Base-by-base conservation (phyloP, 2,888 invertebrate species). In the Frankliniella intonsa region DNA sequence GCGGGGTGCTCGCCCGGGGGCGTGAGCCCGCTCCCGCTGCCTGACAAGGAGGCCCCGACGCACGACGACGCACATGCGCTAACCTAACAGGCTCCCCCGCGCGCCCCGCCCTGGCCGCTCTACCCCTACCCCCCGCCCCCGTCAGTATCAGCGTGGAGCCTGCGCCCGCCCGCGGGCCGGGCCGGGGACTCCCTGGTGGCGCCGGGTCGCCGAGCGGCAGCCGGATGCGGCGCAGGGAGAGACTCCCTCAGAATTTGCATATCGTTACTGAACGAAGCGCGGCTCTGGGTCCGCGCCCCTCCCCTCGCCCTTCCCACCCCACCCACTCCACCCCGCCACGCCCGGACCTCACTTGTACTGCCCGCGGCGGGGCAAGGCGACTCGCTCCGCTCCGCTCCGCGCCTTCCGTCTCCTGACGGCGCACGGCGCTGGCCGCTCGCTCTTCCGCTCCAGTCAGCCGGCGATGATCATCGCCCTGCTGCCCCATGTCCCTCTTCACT, bases 221-320 rank as follows among this genome's bases (percentile, higher is more conserved):
- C 38, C 3, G 5, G 38, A 38, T 3, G 38, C 38, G 38, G 38
- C 38, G 38, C 38, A 38, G 38, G 3, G 38, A 2, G 38, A 38
- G 38, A 38, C 38, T 38, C 38, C 38, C 38, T 38, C 62, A 19
- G 62, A 62, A 62, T 62, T 62, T 62, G 62, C 62, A 62, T 62
- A 62, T 62, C 62, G 62, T 62, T 62, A 62, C 62, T 17, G 14
- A 62, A 62, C 62, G 62, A 62, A 62, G 62, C n/a, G 62, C 62
- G 62, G 62, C 62, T 17, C 14, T 62, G 62, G 38, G 38, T 3
- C 38, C 5, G 38, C 38, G 38, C 38, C 3, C 38, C 38, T 5
- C 38, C 38, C 38, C 5, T 5, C 38, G 3, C 38, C 38, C 38
- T n/a, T n/a, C n/a, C n/a, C n/a, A n/a, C 51, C 51, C 10, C 51